Evolutionary conservation across 2,797 vertebrate genomes (phyloP).

Genomic region (Anabas testudineus): DNA sequence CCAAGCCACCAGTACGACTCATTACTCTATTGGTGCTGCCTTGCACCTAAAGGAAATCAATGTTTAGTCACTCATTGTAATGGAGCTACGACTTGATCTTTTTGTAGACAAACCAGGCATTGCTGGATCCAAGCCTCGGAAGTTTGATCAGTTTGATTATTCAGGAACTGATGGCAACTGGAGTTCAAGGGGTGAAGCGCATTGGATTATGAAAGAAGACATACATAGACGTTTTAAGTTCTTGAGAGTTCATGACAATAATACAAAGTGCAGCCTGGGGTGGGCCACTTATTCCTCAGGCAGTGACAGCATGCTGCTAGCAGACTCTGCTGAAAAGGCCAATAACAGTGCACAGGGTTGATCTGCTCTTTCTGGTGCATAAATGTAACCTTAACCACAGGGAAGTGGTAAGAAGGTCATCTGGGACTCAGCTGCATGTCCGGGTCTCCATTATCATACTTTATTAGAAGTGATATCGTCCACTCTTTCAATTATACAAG

Average conservation of each 20-base stretch:
- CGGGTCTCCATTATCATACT: constrained; percentile 61
- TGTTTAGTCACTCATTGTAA: too few species aligned
- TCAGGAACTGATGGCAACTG: neutral
- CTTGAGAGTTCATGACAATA: constrained; percentile 44
- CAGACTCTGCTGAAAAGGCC: constrained; percentile 38
- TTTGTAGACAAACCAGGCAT: neutral
- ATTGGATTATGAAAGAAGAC: constrained; percentile 21
- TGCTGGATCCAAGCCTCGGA: neutral
- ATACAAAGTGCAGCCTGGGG: constrained; percentile 44
- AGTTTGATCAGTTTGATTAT: constrained; percentile 10
- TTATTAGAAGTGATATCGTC: constrained; percentile 70
- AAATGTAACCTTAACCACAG: constrained; percentile 50
- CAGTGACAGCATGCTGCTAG: constrained; percentile 48
- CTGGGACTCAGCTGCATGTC: constrained; percentile 52
- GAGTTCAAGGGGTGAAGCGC: constrained; percentile 2
- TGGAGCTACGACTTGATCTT: too few species aligned
- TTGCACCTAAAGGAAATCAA: too few species aligned
- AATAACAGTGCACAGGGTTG: constrained; percentile 15
- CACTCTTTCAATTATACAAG: constrained; percentile 65
- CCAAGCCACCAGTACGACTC: too few species aligned
- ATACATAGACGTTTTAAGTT: constrained; percentile 56
- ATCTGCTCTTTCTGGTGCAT: constrained; percentile 17
- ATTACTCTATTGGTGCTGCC: too few species aligned
- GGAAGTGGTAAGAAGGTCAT: constrained; percentile 53
- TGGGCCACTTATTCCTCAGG: constrained; percentile 46